Evolutionary conservation across 2,797 vertebrate species (phyloP).

Genomic region (Apodemus agrarius): DNA sequence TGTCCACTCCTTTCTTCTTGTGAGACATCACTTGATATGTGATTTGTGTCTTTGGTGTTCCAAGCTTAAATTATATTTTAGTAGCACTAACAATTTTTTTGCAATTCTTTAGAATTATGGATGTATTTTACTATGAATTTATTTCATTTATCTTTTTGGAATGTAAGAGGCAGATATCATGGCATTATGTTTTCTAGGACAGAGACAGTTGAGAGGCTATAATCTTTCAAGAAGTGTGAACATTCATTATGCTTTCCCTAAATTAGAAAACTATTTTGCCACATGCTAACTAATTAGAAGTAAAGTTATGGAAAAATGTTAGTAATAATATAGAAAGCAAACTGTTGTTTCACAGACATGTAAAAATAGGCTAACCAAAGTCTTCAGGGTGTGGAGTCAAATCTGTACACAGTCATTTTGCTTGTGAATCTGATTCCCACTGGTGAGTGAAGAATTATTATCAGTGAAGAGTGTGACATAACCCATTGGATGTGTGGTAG

Average conservation of each 20-base stretch:
- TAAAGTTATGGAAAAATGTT: neutral
- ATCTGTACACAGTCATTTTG: neutral
- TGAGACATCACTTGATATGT: no score
- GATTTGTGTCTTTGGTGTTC: no score
- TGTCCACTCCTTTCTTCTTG: no score
- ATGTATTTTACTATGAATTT: conserved; percentile 36
- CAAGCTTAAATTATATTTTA: conserved; percentile 59
- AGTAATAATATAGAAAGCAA: neutral
- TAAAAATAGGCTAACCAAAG: neutral
- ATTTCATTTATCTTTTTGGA: conserved; percentile 32
- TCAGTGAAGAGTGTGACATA: neutral
- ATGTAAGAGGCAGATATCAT: conserved; percentile 5
- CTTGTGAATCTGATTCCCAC: neutral
- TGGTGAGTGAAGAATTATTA: neutral
- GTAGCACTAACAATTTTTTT: conserved; percentile 37
- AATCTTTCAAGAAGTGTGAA: conserved; percentile 4
- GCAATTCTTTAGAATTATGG: conserved; percentile 41
- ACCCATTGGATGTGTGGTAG: neutral
- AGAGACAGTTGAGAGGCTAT: neutral
- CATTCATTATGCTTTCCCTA: neutral
- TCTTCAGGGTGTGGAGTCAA: neutral
- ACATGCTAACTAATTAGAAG: neutral
- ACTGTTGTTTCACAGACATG: neutral
- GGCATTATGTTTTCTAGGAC: neutral
- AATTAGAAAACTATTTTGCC: neutral